Percentiles rank a stretch among this genome's conserved stretches.
These are phyloP conservation scores for Plecturocebus donacophilus DNA, from an alignment of 2,113 vertebrate genomes.

Conservation along the genomic window DNA sequence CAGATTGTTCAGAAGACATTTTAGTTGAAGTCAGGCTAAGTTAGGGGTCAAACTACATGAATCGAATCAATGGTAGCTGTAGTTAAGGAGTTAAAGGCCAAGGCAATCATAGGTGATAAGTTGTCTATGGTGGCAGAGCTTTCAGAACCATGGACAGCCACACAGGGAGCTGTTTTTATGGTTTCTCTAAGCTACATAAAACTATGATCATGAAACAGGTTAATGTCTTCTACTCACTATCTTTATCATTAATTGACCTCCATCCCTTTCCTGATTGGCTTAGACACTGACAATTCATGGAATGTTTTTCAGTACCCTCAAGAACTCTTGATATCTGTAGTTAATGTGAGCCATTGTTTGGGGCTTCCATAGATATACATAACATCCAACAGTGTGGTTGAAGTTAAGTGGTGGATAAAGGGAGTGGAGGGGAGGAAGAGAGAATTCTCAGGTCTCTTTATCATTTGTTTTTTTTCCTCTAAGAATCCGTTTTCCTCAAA, in stretches of 20 bases:
- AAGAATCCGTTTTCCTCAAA: background rate
- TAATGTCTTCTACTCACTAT: background rate
- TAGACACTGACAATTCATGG: background rate
- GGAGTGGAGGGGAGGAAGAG: background rate
- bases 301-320: background rate
- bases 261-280: background rate
- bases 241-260: background rate
- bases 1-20: background rate
- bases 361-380: background rate
- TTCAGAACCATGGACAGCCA: slow-evolving; percentile 19
- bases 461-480: background rate
- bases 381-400: background rate
- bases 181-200: background rate
- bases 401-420: background rate
- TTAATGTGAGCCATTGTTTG: background rate
- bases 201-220: background rate
- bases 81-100: background rate
- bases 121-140: background rate
- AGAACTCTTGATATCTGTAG: background rate
- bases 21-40: background rate
- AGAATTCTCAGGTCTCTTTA: background rate
- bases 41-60: background rate
- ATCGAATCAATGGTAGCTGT: background rate
- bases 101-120: background rate
- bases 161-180: background rate